phyloP scores from a whole-genome alignment of 35 echinoderm and acorn worm species.

The Chiridota heheva region DNA sequence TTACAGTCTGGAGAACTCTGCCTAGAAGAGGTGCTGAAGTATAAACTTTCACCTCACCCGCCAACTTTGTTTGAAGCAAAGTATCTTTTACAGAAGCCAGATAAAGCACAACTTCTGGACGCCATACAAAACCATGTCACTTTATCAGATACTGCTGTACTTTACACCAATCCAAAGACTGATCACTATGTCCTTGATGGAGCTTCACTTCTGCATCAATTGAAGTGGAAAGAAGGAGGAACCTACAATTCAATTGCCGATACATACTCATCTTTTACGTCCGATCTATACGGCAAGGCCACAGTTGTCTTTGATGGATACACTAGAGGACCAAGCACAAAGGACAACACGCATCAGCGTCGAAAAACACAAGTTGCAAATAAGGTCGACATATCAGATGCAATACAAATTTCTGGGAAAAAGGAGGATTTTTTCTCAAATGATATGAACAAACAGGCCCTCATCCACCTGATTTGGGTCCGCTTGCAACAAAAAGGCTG shows the following conservation, averaged over 20 bases:
- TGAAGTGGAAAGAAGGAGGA: conserved; percentile 24
- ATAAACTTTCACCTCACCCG: conserved; percentile 48
- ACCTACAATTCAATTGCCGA: conserved; percentile 48
- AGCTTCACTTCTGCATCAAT: conserved; percentile 39
- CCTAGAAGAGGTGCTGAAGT: conserved; percentile 42
- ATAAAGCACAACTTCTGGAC: conserved; percentile 45
- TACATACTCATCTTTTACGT: conserved; percentile 13
- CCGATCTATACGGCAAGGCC: conserved; percentile 15
- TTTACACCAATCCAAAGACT: conserved; percentile 27
- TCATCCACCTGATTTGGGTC: conserved; percentile 33
- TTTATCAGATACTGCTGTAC: conserved; percentile 5
- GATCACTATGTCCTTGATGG: conserved; percentile 64
- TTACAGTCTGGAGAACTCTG: conserved; percentile 24
- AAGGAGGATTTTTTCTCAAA: conserved; percentile 59
- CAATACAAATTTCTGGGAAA: conserved; percentile 4
- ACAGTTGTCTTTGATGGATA: conserved; percentile 69
- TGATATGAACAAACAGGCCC: conserved; percentile 47
- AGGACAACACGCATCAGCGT: conserved; percentile 61
- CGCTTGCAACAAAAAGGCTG: conserved; percentile 20
- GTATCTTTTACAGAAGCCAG: conserved; percentile 22
- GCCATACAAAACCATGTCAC: background rate
- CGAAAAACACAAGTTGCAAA: no score
- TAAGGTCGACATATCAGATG: background rate
- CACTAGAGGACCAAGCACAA: conserved; percentile 19
- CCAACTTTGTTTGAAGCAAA: conserved; percentile 35